Base-by-base conservation (phyloP, 2,888 invertebrate genomes). In the Eupsilia transversa region DNA sequence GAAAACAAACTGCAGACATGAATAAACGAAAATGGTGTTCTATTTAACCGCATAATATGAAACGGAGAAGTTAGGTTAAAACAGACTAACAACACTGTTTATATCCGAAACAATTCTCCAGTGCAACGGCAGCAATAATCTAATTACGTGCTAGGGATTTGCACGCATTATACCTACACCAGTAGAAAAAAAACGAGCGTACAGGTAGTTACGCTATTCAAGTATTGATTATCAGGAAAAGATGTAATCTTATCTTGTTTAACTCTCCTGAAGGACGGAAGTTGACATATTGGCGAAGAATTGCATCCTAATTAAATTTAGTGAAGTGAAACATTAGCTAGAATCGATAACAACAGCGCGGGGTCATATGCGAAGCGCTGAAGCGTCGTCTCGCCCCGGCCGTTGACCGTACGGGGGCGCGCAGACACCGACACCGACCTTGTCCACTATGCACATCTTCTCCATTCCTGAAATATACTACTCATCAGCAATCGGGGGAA, bases 361-460 rank as follows among this genome's bases (percentile, higher is more conserved):
- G 92, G 91, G 91, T 92, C 90, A 90, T 89, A 91, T 85, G 89
- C 88, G 91, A 92, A 92, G 89, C 92, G 92, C 92, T 91, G 91
- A 89, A 92, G 90, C 92, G 91, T 90, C 90, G 93, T 89, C 92
- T 91, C 90, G 90, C 82, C 90, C 81, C 93, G 94, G 95, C 92
- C 95, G 93, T 94, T 96, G 94, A 95, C 96, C 94, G 93, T 89
- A 90, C 91, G 92, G 91, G 91, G 93, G 94, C 92, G 93, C 92
- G 93, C 89, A 93, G 79, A 81, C 83, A 77, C 86, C 92, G 92
- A 93, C 84, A 77, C 85, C 92, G 93, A 93, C 95, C 95, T 96
- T 95, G 94, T 90, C 87, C 88, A 92, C 90, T 89, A 88, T 86
- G 85, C 83, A 87, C 85, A 83, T 83, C 86, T 85, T 85, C 88